Conservation (phyloP, 2,113 vertebrate species). For the Hemiscyllium ocellatum region DNA sequence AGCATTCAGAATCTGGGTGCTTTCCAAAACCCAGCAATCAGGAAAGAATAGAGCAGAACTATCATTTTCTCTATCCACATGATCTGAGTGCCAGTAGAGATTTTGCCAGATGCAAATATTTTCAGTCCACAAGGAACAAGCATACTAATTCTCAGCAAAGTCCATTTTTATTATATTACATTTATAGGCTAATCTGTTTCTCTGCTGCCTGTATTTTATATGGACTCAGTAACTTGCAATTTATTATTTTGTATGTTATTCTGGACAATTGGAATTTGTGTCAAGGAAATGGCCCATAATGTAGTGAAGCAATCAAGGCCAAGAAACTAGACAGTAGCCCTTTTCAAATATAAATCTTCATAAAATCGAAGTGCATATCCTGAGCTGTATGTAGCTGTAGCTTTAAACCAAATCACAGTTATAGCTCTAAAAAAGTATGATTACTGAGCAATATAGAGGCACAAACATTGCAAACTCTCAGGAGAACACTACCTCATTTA, state of each 20-base stretch:
- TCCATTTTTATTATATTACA: conserved; percentile 31
- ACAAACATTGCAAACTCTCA: neutral
- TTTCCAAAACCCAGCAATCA: conserved; percentile 32
- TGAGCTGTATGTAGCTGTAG: conserved; percentile 16
- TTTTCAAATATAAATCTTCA: conserved; percentile 29
- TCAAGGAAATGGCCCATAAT: conserved; percentile 51
- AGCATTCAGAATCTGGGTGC: conserved; percentile 17
- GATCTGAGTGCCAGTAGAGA: neutral
- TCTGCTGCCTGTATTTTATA: conserved; percentile 27
- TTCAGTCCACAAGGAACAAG: conserved; percentile 25
- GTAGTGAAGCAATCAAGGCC: conserved; percentile 48
- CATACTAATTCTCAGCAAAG: conserved; percentile 33
- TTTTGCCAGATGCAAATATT: conserved; percentile 36
- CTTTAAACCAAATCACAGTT: neutral
- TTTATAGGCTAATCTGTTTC: conserved; percentile 36
- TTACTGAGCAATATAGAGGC: conserved; percentile 28
- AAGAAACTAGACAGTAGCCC: conserved; percentile 29
- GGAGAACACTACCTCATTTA: conserved; percentile 33
- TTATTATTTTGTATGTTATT: conserved; percentile 44
- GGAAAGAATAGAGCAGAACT: conserved; percentile 25
- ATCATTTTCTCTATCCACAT: conserved; percentile 15
- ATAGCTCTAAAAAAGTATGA: conserved; percentile 10
- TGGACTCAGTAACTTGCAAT: conserved; percentile 8
- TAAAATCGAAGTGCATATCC: neutral
- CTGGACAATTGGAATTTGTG: conserved; percentile 55